phyloP scores from a whole-genome alignment of 2,797 vertebrate species.

The Emydoidea blandingii region DNA sequence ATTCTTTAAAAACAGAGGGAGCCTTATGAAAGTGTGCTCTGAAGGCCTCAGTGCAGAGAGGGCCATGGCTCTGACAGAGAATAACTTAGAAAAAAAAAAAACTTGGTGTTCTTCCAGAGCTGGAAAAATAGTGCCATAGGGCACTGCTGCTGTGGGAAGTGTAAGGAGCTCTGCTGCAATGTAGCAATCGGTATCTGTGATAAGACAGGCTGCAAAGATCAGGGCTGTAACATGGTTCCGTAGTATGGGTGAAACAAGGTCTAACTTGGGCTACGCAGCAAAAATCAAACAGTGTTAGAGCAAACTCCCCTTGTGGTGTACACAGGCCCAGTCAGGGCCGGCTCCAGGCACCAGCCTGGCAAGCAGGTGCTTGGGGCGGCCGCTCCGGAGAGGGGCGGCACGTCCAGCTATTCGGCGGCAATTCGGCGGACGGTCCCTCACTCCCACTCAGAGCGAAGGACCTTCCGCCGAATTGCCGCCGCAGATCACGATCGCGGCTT shows the following conservation, averaged over 20 bases:
- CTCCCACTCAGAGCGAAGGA: too few relatives aligned
- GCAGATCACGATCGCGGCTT: too few relatives aligned
- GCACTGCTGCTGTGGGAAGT: background rate
- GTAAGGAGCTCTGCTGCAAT: accelerated
- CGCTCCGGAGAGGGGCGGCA: too few relatives aligned
- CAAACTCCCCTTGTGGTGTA: background rate
- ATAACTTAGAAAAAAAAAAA: background rate
- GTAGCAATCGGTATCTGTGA: background rate
- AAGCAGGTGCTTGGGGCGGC: too few relatives aligned
- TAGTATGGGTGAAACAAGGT: background rate
- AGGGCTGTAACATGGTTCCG: accelerated
- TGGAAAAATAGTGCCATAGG: background rate
- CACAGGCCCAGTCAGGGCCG: background rate
- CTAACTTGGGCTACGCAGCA: background rate
- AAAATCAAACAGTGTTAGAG: background rate
- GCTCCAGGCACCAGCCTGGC: too few relatives aligned
- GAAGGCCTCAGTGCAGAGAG: background rate
- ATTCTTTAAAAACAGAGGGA: background rate
- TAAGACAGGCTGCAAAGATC: background rate
- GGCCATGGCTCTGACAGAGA: background rate
- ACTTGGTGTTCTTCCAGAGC: background rate
- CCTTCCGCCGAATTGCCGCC: too few relatives aligned
- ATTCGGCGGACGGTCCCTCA: too few relatives aligned
- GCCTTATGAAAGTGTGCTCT: background rate
- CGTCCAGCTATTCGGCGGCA: too few relatives aligned